Conservation (phyloP, 2,888 invertebrate species). For the Oscheius sp. region DNA sequence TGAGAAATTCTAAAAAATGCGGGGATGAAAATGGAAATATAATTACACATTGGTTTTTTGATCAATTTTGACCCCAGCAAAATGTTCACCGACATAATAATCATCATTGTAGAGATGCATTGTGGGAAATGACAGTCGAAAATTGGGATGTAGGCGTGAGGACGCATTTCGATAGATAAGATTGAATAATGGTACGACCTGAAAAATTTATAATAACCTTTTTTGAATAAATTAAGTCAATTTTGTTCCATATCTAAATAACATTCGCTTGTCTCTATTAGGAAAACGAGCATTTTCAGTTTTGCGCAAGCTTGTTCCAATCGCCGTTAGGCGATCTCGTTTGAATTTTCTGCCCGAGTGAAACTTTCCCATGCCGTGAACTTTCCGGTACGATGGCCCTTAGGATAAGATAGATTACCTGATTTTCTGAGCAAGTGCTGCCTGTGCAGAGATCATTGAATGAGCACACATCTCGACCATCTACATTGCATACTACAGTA, state of each 20-base stretch:
- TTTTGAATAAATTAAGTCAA: neutral
- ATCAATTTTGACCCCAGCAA: constrained; percentile 59
- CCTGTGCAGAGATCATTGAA: constrained; percentile 57
- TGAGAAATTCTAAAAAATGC: constrained; percentile 41
- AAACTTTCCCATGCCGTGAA: constrained; percentile 12
- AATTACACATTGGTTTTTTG: constrained; percentile 50
- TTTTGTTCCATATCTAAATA: neutral
- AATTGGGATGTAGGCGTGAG: constrained; percentile 59
- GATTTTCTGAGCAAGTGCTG: constrained; percentile 56
- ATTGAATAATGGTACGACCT: constrained; percentile 61
- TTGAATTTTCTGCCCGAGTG: neutral
- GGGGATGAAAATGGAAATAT: neutral
- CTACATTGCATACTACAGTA: constrained; percentile 51
- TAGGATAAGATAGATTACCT: constrained; percentile 31
- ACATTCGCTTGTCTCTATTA: neutral
- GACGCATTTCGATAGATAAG: constrained; percentile 58
- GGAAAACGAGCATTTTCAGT: constrained; percentile 22
- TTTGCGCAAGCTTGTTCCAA: constrained; percentile 26
- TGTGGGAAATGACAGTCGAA: constrained; percentile 61
- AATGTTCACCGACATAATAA: constrained; percentile 65
- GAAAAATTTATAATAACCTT: constrained; percentile 1
- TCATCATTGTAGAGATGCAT: constrained; percentile 66
- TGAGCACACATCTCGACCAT: constrained; percentile 41
- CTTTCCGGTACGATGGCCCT: neutral
- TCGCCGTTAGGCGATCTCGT: constrained; percentile 16